Evolutionary conservation across 2,113 vertebrate species (phyloP), one percentile per base, ranked within the genome.

Genomic region (Solea solea): DNA sequence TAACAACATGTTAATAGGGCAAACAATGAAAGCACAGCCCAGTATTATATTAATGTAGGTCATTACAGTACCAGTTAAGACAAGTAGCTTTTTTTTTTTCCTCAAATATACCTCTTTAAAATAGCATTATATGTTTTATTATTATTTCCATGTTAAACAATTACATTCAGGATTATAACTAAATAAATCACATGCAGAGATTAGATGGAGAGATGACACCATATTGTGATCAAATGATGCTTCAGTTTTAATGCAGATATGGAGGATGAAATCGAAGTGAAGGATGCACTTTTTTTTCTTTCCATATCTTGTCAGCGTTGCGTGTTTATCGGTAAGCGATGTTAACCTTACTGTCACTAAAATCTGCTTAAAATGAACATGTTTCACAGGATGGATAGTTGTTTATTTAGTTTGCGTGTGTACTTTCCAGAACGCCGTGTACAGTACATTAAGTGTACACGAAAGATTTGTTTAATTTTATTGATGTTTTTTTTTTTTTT

Each of bases 151-250:
- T 90, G 86, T 93, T 91, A 93, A 95, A 94, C 94, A 92, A 94
- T 94, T 94, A 95, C 94, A 95, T 94, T 95, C 93, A 96, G 91
- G 92, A 93, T 93, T 92, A 93, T 94, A 95, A 94, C 85, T 88
- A 90, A 82, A 93, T 92, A 92, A 90, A 91, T 94, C 93, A 94
- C 96, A 96, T 97, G 96, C 96, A 96, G 92, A 95, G 90, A 94
- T 94, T 94, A 90, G 92, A 94, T 94, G 94, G 93, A 93, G 93
- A 93, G 85, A 88, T 88, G 92, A 92, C 83, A 91, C 91, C 88
- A 88, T 91, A 59, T 69, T 80, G 61, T 78, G 81, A 75, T 72
- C 58, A 67, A 74, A 86, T 75, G 65, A 82, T 69, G 72, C 69
- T 34, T 72, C 88, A 60, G 48, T 78, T 74, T 85, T 66, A 67